phyloP scores from a whole-genome alignment of 2,113 vertebrate species.

The Lagenorhynchus albirostris region DNA sequence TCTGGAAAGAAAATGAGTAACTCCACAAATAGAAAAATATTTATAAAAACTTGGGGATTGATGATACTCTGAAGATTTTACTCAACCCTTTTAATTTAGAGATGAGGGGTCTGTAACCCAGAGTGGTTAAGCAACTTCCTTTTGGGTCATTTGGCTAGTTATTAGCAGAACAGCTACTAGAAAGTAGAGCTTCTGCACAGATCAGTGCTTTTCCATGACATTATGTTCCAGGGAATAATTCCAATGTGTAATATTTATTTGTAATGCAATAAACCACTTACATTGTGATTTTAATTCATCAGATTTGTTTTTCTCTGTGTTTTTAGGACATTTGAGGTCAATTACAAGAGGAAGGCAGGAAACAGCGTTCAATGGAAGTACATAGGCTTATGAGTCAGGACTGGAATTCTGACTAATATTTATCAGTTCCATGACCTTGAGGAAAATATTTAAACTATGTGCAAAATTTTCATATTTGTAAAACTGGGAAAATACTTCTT shows the following conservation, averaged over 20 bases:
- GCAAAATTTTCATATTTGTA: neutral
- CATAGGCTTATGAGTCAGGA: neutral
- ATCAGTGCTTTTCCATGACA: neutral
- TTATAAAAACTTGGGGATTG: neutral
- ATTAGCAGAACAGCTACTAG: neutral
- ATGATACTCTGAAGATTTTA: neutral
- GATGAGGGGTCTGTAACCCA: neutral
- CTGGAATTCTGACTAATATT: neutral
- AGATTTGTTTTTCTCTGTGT: neutral
- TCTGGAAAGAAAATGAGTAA: neutral
- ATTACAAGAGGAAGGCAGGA: neutral
- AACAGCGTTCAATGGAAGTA: neutral
- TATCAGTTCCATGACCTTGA: neutral
- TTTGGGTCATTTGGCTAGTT: neutral
- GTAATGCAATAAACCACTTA: neutral
- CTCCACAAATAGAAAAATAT: neutral
- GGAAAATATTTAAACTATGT: neutral
- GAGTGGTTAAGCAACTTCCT: neutral
- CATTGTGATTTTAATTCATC: slow-evolving; percentile 31
- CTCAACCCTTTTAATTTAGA: neutral
- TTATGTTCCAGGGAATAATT: slow-evolving; percentile 1
- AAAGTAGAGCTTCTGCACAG: neutral
- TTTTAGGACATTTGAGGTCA: slow-evolving; percentile 24
- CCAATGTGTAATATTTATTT: neutral
- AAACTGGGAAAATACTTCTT: neutral